Base-by-base conservation (phyloP, 2,113 vertebrate genomes). In the Pampusana beccarii region DNA sequence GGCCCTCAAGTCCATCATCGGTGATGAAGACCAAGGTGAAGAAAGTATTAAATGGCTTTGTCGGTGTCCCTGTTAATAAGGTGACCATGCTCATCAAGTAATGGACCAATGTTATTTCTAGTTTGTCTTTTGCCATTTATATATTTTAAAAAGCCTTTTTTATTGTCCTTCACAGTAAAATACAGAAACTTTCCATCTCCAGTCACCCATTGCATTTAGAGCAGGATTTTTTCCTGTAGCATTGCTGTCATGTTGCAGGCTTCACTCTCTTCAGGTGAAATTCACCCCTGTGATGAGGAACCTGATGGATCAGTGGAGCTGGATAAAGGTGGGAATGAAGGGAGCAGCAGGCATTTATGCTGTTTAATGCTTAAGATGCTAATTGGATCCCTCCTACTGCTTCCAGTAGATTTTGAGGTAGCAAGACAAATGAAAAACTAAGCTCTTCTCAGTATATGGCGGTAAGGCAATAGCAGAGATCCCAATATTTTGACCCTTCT, bases 161-260 rank as follows among this genome's bases (percentile, higher is more conserved):
- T n/a, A n/a, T n/a, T n/a, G n/a, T n/a, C n/a, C n/a, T n/a, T n/a
- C n/a, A n/a, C n/a, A n/a, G n/a, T n/a, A n/a, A n/a, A n/a, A 94
- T 5, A 93, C 60, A 96, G 95, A 96, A 92, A 90, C 94, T 60
- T 96, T 94, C 67, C 85, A 64, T 79, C 74, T 92, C 56, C 88
- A 95, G 93, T 80, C 74, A 83, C 64, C 67, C 71, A 14, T 74
- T 71, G 21, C 26, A 84, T 95, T 95, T 87, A 85, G 19, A 91
- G 54, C 3, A 36, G 77, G 53, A 81, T 79, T 93, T 94, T 90
- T 92, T 79, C 71, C 71, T 93, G 71, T 13, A 26, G 16, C 18
- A 11, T 21, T 83, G 46, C 54, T 85, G 25, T 86, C 61, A 34
- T 64, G 29, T 82, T 38, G 53, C 86, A 85, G 20, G 44, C 51